phyloP scores from a whole-genome alignment of 30 jellyfish, hydroid and myxozoan species.

The Turritopsis rubra region DNA sequence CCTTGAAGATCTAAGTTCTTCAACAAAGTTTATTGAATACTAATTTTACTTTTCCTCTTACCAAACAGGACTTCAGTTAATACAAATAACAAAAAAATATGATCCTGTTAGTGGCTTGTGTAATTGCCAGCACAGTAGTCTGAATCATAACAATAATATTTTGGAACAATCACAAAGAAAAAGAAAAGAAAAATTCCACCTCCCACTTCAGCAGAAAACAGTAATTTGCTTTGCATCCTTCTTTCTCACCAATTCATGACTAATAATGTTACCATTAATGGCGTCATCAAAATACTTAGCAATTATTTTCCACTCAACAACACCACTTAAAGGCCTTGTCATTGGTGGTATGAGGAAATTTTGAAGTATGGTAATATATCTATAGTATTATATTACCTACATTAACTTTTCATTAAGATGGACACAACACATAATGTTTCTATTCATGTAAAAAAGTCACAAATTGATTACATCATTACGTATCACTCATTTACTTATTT shows the following conservation, averaged over 20 bases:
- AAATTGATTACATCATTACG: too few relatives aligned
- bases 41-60: background rate
- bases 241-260: background rate
- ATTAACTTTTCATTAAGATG: too few relatives aligned
- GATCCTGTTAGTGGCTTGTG: background rate
- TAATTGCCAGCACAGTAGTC: background rate
- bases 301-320: background rate
- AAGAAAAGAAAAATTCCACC: background rate
- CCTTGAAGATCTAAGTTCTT: too few relatives aligned
- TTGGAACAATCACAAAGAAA: background rate
- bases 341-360: background rate
- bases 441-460: too few relatives aligned
- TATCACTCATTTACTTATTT: too few relatives aligned
- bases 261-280: background rate
- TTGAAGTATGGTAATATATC: background rate
- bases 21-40: too few relatives aligned
- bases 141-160: background rate
- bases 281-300: background rate
- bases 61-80: background rate
- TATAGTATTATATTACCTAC: too few relatives aligned
- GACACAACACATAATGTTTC: too few relatives aligned
- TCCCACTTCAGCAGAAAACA: too few relatives aligned
- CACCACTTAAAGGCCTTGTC: background rate
- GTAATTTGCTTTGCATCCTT: background rate
- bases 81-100: background rate